Conservation (phyloP, 2,797 vertebrate species). For the Yasuhikotakia modesta region DNA sequence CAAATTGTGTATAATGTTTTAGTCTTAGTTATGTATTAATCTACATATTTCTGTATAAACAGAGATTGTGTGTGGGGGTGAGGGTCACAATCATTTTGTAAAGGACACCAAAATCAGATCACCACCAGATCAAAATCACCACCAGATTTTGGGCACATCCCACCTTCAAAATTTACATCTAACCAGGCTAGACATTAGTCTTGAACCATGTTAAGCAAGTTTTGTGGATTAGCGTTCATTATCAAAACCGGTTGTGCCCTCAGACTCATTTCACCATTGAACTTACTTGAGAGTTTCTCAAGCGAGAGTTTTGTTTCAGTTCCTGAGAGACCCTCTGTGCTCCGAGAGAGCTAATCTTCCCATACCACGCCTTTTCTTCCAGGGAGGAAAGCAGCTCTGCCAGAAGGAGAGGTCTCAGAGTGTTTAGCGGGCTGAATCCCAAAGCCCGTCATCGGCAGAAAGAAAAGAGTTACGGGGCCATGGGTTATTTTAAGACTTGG, state of each 20-base stretch:
- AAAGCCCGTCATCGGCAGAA: slow-evolving; percentile 46
- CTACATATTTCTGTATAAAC: too few species aligned
- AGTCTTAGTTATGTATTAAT: too few species aligned
- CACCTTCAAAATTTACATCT: not conserved
- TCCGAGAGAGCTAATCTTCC: slow-evolving; percentile 60
- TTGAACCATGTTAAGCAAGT: not conserved
- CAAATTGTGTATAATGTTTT: too few species aligned
- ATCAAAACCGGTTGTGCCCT: not conserved
- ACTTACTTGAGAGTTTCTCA: slow-evolving; percentile 44
- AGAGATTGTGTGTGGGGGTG: too few species aligned
- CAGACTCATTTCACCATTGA: slow-evolving; percentile 23
- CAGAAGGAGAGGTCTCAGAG: slow-evolving; percentile 56
- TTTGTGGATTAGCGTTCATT: not conserved
- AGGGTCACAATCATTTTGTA: not conserved
- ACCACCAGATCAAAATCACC: too few species aligned
- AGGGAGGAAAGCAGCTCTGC: slow-evolving; percentile 59
- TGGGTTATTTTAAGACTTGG: slow-evolving; percentile 61
- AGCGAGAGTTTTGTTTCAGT: slow-evolving; percentile 52
- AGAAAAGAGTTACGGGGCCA: slow-evolving; percentile 52
- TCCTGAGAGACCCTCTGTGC: slow-evolving; percentile 59
- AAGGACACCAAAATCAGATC: not conserved
- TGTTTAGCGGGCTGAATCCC: slow-evolving; percentile 50
- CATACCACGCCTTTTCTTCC: slow-evolving; percentile 61
- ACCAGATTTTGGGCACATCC: not conserved
- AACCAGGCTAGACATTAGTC: not conserved